Evolutionary conservation across 2,888 invertebrate genomes (phyloP).

Genomic region (Apamea epomidion): DNA sequence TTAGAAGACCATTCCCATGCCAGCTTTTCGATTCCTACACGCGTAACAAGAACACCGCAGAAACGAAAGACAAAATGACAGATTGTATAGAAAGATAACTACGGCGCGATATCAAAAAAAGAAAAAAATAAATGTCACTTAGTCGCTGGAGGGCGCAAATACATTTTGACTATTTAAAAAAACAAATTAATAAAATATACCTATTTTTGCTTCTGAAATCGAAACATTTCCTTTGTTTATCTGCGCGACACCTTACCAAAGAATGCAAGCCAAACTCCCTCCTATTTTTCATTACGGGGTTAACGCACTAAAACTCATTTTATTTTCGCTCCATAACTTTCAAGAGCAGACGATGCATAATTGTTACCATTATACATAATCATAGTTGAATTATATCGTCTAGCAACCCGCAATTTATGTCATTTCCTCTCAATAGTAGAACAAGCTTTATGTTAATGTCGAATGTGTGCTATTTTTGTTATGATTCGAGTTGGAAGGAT

Average conservation of each 20-base stretch:
- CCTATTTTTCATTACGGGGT: constrained; percentile 46
- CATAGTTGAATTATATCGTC: constrained; percentile 45
- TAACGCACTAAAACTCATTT: constrained; percentile 58
- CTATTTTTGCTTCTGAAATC: not conserved
- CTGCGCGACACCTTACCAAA: constrained; percentile 10
- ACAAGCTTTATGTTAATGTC: constrained; percentile 4
- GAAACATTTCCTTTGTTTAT: not conserved
- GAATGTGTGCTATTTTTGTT: constrained; percentile 18
- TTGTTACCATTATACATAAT: constrained; percentile 60
- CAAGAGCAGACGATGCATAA: constrained; percentile 61
- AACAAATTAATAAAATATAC: not conserved
- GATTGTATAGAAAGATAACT: not conserved
- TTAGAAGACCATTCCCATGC: not conserved
- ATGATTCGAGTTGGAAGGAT: constrained; percentile 10
- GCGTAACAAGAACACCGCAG: not conserved
- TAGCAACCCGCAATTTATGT: constrained; percentile 30
- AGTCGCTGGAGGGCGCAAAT: not conserved
- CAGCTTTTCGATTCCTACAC: not conserved
- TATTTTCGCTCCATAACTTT: constrained; percentile 67
- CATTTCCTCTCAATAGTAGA: constrained; percentile 36
- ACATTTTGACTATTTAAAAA: not conserved
- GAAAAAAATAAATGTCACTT: not conserved
- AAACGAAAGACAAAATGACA: not conserved
- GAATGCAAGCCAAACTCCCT: constrained; percentile 20
- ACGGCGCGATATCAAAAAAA: not conserved